These are phyloP conservation scores for Sus scrofa DNA, from an alignment of 2,113 vertebrate species.

Conservation along the genomic window T2T-Sscrofa CM000825.6:84791001-84791500, in stretches of 20 bases:
- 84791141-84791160: no score
- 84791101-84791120: no score
- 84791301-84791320: no score
- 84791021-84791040: no score
- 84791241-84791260: not conserved
- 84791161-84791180: no score
- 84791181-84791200: no score
- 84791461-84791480: fast-evolving
- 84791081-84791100: no score
- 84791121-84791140: no score
- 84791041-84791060: no score
- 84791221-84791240: not conserved
- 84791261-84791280: not conserved
- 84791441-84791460: not conserved
- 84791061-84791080: no score
- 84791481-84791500: no score
- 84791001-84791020: no score
- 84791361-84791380: fast-evolving
- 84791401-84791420: not conserved
- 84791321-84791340: not conserved
- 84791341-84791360: not conserved
- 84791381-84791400: not conserved
- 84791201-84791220: not conserved
- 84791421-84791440: not conserved
- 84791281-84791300: not conserved